Base-by-base conservation (phyloP, 2,888 invertebrate genomes). In the Teleogryllus oceanicus region DNA sequence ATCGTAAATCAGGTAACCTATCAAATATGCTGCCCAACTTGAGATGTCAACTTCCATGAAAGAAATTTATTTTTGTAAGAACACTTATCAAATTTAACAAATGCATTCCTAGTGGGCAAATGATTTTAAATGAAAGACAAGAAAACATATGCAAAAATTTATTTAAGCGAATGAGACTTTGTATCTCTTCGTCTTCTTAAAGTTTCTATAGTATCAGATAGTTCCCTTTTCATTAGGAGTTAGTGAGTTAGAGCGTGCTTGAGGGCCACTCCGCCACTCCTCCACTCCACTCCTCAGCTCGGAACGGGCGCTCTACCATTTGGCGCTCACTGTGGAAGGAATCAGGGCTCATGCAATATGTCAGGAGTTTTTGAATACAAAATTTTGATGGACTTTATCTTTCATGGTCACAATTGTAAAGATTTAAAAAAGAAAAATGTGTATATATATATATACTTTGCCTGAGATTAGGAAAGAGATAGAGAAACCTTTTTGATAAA, bases 11-110 rank as follows among this genome's bases (percentile, higher is more conserved):
- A 83, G 83, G 83, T 83, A 83, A 83, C 81, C 83, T 83, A 83
- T 83, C 82, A 83, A 82, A 83, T 83, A 83, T 83, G 83, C 83
- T 83, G 83, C 83, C 83, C 83, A 83, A 83, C 83, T 83, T 82
- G 82, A 83, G 82, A 83, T 83, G 83, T 83, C 83, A 83, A 83
- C 83, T 83, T 83, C 83, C 83, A 83, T 80, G 82, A 83, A 83
- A 83, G 83, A 83, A 83, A 83, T 83, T 83, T 83, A 83, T 83
- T 83, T 83, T 83, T 83, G 82, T 83, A 83, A 83, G 83, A 83
- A 83, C 83, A 83, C 83, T 83, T 83, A 83, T 83, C 83, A 83
- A 83, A 83, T 82, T 83, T 83, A 83, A 83, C 83, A 82, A 82
- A 83, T 83, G 83, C 83, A 83, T 83, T 83, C 83, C 83, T 83